These are phyloP conservation scores for Perdix hodgsoniae DNA, from an alignment of 2,797 vertebrate genomes.

Conservation along the genomic window DNA sequence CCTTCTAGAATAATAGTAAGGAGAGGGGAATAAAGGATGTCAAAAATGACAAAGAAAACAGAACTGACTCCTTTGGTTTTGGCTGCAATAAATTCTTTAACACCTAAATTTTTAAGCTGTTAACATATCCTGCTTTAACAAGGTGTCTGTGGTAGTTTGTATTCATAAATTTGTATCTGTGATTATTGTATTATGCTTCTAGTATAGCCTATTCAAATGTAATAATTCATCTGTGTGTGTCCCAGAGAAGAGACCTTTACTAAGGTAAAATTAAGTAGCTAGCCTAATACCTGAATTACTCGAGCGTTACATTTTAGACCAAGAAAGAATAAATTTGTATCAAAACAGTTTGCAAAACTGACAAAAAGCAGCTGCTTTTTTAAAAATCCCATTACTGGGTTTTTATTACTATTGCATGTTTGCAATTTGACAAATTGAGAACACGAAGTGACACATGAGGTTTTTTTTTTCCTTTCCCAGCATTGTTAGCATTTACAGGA, in stretches of 20 bases:
- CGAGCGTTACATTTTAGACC: not conserved
- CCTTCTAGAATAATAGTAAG: not conserved
- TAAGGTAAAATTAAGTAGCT: not conserved
- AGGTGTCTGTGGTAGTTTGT: conserved; percentile 26
- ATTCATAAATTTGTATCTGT: conserved; percentile 4
- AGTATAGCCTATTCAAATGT: conserved; percentile 15
- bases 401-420: conserved; percentile 55
- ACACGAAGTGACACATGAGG: conserved; percentile 24
- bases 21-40: not conserved
- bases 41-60: not conserved
- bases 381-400: not conserved
- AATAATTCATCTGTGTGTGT: not conserved
- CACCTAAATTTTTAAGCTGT: conserved; percentile 6
- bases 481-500: conserved; percentile 31
- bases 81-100: conserved; percentile 40
- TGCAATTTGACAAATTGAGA: conserved; percentile 12
- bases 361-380: not conserved
- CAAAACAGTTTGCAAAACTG: not conserved
- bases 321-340: not conserved
- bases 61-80: not conserved
- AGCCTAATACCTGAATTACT: not conserved
- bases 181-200: conserved; percentile 36
- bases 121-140: not conserved
- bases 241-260: not conserved
- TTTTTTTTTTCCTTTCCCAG: conserved; percentile 56